A percentile compares a stretch with the other conserved stretches of the same genome.
Conservation (phyloP, 1,140 invertebrate genomes). For the Mactra quadrangularis region DNA sequence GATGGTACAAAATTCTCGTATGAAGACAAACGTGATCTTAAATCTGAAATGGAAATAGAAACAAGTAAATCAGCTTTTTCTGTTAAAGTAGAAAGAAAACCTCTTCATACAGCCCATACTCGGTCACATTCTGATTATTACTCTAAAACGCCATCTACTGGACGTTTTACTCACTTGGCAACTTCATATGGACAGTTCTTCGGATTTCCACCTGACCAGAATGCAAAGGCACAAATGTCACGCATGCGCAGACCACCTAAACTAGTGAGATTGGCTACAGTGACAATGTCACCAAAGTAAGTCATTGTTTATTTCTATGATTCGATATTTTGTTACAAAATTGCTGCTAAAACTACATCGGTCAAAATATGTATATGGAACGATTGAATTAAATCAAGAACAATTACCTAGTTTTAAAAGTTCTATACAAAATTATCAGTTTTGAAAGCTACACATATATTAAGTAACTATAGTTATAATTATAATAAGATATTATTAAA, state of each 20-base stretch:
- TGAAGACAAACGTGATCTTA: conserved; percentile 31
- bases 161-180: conserved; percentile 37
- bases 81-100: conserved; percentile 50
- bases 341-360: too few relatives aligned
- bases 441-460: too few relatives aligned
- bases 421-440: too few relatives aligned
- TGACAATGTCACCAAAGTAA: conserved; percentile 63
- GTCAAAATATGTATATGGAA: too few relatives aligned
- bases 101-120: conserved; percentile 52
- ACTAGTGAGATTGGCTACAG: conserved; percentile 51
- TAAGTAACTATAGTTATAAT: too few relatives aligned
- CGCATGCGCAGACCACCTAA: conserved; percentile 51
- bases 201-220: conserved; percentile 10
- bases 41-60: conserved; percentile 37
- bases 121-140: conserved; percentile 59
- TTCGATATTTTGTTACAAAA: too few relatives aligned
- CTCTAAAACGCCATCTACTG: conserved; percentile 41
- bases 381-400: too few relatives aligned
- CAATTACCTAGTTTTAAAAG: too few relatives aligned
- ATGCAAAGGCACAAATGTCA: conserved; percentile 5
- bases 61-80: conserved; percentile 44
- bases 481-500: too few relatives aligned
- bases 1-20: conserved; percentile 53
- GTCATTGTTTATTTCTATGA: too few relatives aligned
- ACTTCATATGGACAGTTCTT: conserved; percentile 29